A percentile compares a stretch with the other conserved stretches of the same genome.
Conservation (phyloP, 2,113 vertebrate species). For the Excalfactoria chinensis region DNA sequence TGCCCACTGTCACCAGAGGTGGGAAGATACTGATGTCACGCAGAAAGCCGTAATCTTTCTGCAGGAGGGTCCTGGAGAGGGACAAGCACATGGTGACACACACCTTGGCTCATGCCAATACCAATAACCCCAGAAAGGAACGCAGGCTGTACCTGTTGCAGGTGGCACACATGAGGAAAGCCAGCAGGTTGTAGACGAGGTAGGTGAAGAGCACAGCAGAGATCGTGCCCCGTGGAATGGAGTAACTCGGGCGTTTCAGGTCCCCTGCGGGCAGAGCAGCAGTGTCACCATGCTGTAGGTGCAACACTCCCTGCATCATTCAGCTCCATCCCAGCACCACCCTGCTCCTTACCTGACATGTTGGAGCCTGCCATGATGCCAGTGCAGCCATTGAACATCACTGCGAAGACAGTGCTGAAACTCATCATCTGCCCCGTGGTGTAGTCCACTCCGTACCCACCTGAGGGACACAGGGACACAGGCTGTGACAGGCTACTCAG, state of each 20-base stretch:
- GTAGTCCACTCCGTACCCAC: slow-evolving; percentile 82
- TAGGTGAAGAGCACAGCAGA: slow-evolving; percentile 92
- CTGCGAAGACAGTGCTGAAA: slow-evolving; percentile 86
- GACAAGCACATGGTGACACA: neutral
- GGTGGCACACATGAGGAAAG: slow-evolving; percentile 86
- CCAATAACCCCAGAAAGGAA: accelerated
- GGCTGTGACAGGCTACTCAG: neutral
- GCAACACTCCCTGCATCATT: neutral
- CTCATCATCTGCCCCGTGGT: slow-evolving; percentile 83
- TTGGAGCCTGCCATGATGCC: slow-evolving; percentile 93
- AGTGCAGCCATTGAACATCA: slow-evolving; percentile 92
- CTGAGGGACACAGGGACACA: slow-evolving; percentile 45
- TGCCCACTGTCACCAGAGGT: slow-evolving; percentile 86
- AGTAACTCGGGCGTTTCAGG: slow-evolving; percentile 88
- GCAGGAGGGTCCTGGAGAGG: slow-evolving; percentile 80
- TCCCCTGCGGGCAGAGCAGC: slow-evolving; percentile 76
- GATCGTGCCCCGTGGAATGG: slow-evolving; percentile 91
- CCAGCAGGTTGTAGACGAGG: slow-evolving; percentile 87
- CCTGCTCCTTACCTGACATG: slow-evolving; percentile 83
- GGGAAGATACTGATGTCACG: slow-evolving; percentile 88
- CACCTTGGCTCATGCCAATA: accelerated
- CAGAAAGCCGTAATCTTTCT: slow-evolving; percentile 89
- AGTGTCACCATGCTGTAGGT: neutral
- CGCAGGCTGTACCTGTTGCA: slow-evolving; percentile 81
- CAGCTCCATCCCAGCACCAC: neutral